Conservation (phyloP, 2,113 vertebrate species). For the Bubo blakistoni region DNA sequence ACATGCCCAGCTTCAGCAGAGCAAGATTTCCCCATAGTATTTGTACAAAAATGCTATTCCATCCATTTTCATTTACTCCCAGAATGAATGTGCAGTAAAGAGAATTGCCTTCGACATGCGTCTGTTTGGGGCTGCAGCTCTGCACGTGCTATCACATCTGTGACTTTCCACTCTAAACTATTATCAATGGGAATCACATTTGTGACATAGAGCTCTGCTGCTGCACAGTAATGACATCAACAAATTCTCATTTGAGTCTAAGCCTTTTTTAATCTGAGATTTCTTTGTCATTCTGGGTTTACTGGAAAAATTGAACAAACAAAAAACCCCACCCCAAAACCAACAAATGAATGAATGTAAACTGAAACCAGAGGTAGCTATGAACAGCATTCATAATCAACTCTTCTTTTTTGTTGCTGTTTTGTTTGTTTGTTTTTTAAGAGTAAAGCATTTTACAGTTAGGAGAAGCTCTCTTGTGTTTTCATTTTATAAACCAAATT, state of each 20-base stretch:
- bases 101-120: background rate
- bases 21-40: background rate
- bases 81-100: background rate
- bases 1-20: background rate
- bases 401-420: background rate
- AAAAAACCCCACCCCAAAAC: background rate
- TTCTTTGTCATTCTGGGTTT: background rate
- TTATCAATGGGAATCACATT: background rate
- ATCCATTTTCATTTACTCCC: conserved; percentile 7
- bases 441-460: background rate
- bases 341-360: background rate
- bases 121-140: background rate
- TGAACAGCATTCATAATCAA: background rate
- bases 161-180: background rate
- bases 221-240: background rate
- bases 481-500: background rate
- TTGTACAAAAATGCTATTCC: background rate
- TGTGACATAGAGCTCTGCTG: background rate
- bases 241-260: background rate
- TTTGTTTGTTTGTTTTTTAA: background rate
- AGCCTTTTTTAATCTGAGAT: background rate
- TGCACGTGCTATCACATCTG: background rate
- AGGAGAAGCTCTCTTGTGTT: background rate
- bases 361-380: background rate
- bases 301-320: background rate